Evolutionary conservation across 1,140 invertebrate species (phyloP), one percentile per base, ranked within the genome.

Genomic region (Cydia fagiglandana): DNA sequence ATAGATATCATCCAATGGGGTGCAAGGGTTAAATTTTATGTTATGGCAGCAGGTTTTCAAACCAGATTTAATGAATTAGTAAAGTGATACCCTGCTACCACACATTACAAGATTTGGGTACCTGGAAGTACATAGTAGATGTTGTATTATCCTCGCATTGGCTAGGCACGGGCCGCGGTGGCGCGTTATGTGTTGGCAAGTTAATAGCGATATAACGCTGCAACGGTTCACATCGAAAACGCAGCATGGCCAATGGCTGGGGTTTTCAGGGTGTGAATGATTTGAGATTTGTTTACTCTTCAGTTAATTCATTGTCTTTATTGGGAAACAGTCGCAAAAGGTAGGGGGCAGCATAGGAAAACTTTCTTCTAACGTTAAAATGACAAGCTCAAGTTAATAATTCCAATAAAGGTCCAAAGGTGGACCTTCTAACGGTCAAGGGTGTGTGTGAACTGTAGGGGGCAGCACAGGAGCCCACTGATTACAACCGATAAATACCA

Each of bases 41-140:
- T 83, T 78, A 85, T 85, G 86, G 84, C 88, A 87, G 76, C 84
- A 89, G 87, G 84, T 85, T 56, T 73, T n/a, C 50, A 77, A 64
- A 75, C 5, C 73, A 73, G 6, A 74, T 50, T 64, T 66, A 75
- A 73, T 76, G 17, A 61, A 64, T 50, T 56, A 50, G 50, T 24
- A 75, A 73, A 50, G 17, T 68, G 56, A 38, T 2, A 78, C 24
- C 86, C 86, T 87, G 86, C 83, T 89, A 81, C 85, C 86, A 87
- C 81, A 82, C 56, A 74, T 81, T 76, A 77, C 45, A 80, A 79
- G 61, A 41, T 82, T 79, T 84, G 86, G 87, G 85, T 92, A 92
- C 89, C 90, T 92, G 90, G 81, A 92, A 90, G 89, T 82, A 86
- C 84, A 91, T 81, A 85, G 89, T 86, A 86, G 89, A 87, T 89